Base-by-base conservation (phyloP, 2,113 vertebrate species). In the Coreoperca whiteheadi region DNA sequence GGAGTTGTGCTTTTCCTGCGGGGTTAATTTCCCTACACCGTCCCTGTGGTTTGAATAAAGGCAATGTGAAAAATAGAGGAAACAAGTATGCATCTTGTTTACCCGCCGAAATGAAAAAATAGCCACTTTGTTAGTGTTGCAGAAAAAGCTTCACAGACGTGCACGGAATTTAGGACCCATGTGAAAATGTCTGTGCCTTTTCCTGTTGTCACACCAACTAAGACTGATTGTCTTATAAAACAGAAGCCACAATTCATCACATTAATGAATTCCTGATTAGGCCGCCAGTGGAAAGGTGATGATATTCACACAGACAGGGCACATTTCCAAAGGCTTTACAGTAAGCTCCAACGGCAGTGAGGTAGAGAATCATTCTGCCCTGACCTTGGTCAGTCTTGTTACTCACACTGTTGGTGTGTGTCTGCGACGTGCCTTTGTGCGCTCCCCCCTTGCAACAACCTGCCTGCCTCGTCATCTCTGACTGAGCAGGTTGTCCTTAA, bases 31-130 rank as follows among this genome's bases (percentile, higher is more conserved):
- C 53, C 67, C 59, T n/a, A 85, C 74, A 85, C 69, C 60, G 54
- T 32, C 28, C 25, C 15, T 1, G 20, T 77, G 23, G 57, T 80
- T 86, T 74, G 76, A 88, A 78, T 67, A 51, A 65, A 61, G 4
- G n/a, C 46, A 65, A 59, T 54, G 30, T 7, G 59, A 73, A 86
- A 90, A 74, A 48, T 57, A 43, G 54, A 73, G 86, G 41, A 88
- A 73, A 86, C 66, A 68, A 79, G 81, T 87, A 83, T 84, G 82
- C 77, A 88, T 86, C 80, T 88, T 92, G 90, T 92, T 90, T 90
- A 85, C 80, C 34, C 54, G 8, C 72, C 0, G 2, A 63, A 86
- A 54, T 74, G 34, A 81, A 80, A 85, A 89, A 89, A 77, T 75
- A 79, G 85, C 23, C 43, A 41, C 80, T 74, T 89, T 91, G 88